Conservation (phyloP, 2,113 vertebrate species). For the Mustelus asterias region DNA sequence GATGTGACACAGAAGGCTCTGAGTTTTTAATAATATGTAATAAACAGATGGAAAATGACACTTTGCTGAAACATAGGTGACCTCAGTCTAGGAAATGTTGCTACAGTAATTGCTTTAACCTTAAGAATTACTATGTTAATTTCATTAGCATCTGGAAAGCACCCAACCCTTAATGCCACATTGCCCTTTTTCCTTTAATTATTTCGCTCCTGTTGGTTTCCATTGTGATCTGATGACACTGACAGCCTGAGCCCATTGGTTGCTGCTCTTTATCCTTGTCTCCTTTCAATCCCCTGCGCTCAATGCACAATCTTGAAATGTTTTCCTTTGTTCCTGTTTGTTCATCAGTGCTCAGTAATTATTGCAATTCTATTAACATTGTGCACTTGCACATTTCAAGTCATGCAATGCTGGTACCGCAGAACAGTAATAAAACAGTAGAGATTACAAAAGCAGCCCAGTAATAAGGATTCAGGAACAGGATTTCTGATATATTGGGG, state of each 20-base stretch:
- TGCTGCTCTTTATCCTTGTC: neutral
- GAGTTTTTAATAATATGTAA: conserved; percentile 35
- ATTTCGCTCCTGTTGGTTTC: conserved; percentile 20
- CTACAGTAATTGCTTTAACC: conserved; percentile 35
- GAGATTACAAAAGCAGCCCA: neutral
- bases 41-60: conserved; percentile 37
- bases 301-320: neutral
- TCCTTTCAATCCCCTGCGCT: neutral
- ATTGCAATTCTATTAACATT: neutral
- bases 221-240: conserved; percentile 29
- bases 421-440: neutral
- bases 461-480: neutral
- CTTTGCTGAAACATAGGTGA: conserved; percentile 26
- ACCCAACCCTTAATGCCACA: conserved; percentile 34
- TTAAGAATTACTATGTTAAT: conserved; percentile 37
- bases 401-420: neutral
- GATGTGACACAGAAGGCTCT: neutral
- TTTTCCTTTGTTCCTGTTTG: conserved; percentile 27
- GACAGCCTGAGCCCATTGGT: neutral
- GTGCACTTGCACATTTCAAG: neutral
- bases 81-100: conserved; percentile 27
- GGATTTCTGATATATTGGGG: neutral
- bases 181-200: conserved; percentile 35
- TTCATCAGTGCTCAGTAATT: conserved; percentile 10
- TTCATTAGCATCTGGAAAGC: conserved; percentile 36